A percentile compares a stretch with the other conserved stretches of the same genome.
phyloP scores from a whole-genome alignment of 2,888 invertebrate species.

The Sphecodes monilicornis region DNA sequence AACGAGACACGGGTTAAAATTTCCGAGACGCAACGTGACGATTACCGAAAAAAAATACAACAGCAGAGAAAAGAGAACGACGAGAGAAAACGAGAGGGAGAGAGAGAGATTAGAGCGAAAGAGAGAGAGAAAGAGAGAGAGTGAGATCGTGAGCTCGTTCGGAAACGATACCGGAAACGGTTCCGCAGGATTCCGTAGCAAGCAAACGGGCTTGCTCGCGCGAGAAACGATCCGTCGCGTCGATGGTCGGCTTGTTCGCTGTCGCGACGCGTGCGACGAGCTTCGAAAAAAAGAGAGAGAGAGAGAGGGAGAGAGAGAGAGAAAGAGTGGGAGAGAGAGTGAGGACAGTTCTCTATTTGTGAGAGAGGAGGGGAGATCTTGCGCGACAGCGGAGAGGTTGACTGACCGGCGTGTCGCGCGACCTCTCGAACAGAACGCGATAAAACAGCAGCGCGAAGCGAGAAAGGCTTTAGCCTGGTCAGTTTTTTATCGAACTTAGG shows the following conservation, averaged over 20 bases:
- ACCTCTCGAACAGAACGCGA: neutral
- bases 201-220: conserved; percentile 26
- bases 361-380: neutral
- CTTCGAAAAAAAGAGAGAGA: neutral
- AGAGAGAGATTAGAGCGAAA: too few species aligned
- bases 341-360: neutral
- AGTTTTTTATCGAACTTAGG: conserved; percentile 7
- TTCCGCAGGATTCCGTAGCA: neutral
- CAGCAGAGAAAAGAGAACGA: neutral
- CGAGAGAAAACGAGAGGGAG: neutral
- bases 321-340: neutral
- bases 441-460: neutral
- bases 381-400: conserved; percentile 20
- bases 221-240: neutral
- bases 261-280: neutral
- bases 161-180: too few species aligned
- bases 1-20: neutral
- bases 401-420: neutral
- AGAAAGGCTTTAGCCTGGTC: neutral
- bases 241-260: conserved; percentile 3
- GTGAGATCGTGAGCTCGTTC: neutral
- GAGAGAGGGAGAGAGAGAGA: neutral
- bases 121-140: too few species aligned
- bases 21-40: conserved; percentile 1
- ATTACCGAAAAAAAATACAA: neutral